phyloP scores from a whole-genome alignment of 2,888 invertebrate species.

The Neoaliturus tenellus region DNA sequence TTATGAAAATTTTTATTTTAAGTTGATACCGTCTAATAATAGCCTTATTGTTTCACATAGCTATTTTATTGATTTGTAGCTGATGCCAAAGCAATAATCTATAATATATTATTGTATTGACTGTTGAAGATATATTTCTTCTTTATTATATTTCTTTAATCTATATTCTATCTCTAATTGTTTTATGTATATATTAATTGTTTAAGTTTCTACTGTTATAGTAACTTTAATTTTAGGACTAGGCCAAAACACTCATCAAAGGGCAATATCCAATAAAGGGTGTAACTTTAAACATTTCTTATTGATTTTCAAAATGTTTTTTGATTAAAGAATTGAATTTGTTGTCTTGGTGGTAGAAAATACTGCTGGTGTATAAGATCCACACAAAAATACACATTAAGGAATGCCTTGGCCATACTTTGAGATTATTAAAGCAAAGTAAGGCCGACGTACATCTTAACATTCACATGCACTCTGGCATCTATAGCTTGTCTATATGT shows the following conservation, averaged over 20 bases:
- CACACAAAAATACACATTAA: slow-evolving; percentile 26
- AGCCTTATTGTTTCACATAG: not conserved
- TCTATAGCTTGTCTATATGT: not conserved
- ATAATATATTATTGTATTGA: not conserved
- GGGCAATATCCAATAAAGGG: not conserved
- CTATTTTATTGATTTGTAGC: not conserved
- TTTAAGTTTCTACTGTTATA: not conserved
- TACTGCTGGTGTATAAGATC: slow-evolving; percentile 18
- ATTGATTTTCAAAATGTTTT: not conserved
- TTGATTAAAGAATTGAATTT: not conserved
- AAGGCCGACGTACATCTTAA: slow-evolving; percentile 59
- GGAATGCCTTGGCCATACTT: slow-evolving; percentile 62
- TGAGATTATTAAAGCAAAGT: slow-evolving; percentile 57
- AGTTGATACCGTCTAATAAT: no score
- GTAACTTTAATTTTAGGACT: not conserved
- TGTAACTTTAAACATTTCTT: not conserved
- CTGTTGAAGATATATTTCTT: slow-evolving; percentile 1
- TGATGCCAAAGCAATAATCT: slow-evolving; percentile 27
- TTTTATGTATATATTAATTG: slow-evolving; percentile 6
- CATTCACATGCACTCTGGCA: not conserved
- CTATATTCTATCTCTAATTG: slow-evolving; percentile 17
- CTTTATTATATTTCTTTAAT: not conserved
- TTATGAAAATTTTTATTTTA: not conserved
- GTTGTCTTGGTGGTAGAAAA: slow-evolving; percentile 23
- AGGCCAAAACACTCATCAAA: not conserved